Evolutionary conservation across 2,888 invertebrate genomes (phyloP).

Genomic region (Phyto melanocephala): DNA sequence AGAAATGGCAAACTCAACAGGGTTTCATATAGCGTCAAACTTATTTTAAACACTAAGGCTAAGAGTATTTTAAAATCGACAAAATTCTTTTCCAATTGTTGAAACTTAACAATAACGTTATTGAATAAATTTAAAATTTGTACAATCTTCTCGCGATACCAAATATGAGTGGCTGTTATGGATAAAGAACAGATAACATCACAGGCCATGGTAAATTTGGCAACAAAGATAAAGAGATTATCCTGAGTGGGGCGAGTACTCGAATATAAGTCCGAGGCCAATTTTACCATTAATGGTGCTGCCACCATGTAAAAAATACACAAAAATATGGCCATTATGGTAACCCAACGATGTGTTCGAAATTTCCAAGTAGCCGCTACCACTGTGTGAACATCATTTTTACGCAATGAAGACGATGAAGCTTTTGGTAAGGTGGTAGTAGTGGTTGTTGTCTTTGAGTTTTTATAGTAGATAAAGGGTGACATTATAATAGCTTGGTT

Average conservation of each 20-base stretch:
- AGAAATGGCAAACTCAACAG: constrained; percentile 72
- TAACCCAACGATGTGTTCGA: constrained; percentile 39
- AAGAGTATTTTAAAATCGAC: constrained; percentile 63
- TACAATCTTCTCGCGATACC: constrained; percentile 37
- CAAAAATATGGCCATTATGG: constrained; percentile 15
- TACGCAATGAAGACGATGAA: background rate
- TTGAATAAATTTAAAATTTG: constrained; percentile 44
- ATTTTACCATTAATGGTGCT: constrained; percentile 30
- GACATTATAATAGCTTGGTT: constrained; percentile 70
- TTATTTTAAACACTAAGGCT: constrained; percentile 70
- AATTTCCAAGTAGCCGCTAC: constrained; percentile 23
- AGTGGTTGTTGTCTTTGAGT: background rate
- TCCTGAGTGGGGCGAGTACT: constrained; percentile 27
- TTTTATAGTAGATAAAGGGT: constrained; percentile 63
- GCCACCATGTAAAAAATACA: background rate
- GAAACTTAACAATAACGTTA: constrained; percentile 16
- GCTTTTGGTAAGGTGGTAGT: background rate
- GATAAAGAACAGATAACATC: constrained; percentile 52
- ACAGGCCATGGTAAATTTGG: constrained; percentile 41
- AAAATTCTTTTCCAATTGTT: constrained; percentile 35
- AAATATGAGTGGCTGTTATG: constrained; percentile 55
- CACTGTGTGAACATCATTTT: background rate
- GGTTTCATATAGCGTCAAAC: constrained; percentile 70
- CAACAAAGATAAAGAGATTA: constrained; percentile 45
- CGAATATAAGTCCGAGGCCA: constrained; percentile 12